Base-by-base conservation (phyloP, 92 coral and sea anemone species). In the Hydrozoanthus gracilis region DNA sequence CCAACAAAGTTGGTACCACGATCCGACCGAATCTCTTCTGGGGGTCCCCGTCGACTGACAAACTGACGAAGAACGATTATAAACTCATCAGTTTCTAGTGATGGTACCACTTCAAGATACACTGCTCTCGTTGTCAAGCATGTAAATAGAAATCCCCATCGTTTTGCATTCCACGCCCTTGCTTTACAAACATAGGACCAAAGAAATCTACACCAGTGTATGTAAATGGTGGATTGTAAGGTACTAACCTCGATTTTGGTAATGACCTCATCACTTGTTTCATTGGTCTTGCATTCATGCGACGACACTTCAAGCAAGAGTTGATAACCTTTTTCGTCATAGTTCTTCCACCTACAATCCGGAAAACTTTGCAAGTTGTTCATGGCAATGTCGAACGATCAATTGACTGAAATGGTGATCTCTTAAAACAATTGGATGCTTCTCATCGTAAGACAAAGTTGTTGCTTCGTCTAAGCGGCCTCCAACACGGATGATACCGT, bases 1-100 rank as follows among this genome's bases (percentile, higher is more conserved):
- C 94, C 94, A 13, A 92, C 87, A 73, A 92, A 92, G 61, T 91
- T 91, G 10, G 90, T 92, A 4, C 92, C 90, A 61, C 88, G 68
- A 61, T 92, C 92, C 3, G 92, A 89, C 85, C 90, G 72, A 50
- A 88, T 86, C n/a, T n/a, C n/a, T n/a, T n/a, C n/a, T n/a, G n/a
- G n/a, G n/a, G n/a, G n/a, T n/a, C n/a, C n/a, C n/a, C 51, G 88
- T 67, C 92, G 90, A 58, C 90, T 66, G 39, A 88, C 88, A 46
- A 91, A 91, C 64, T 91, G 94, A 15, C 88, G 91, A 6, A 90
- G 73, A 76, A 90, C 47, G 73, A 86, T 83, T 78, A 90, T 90
- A 62, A 90, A 87, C 5, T 90, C 93, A 75, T 87, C 90, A 3
- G 94, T 88, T 17, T 86, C 77, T 6, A 91, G 55, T 2, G 92